Conservation (phyloP, 2,797 vertebrate genomes). For the Cottoperca gobio region DNA sequence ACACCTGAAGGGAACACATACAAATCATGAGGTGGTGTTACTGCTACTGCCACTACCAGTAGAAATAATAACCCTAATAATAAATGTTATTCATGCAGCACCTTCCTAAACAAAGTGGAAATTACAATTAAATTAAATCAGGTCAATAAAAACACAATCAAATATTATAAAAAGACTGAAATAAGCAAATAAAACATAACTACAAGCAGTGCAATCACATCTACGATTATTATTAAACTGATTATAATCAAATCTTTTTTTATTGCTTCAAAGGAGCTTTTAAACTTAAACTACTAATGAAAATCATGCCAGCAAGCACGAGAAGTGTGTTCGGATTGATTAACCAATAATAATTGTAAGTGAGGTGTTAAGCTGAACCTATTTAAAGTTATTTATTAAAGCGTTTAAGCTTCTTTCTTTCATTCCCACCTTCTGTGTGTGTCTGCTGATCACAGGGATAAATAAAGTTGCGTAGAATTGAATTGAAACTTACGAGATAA, state of each 20-base stretch:
- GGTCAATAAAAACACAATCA: neutral
- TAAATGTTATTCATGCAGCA: neutral
- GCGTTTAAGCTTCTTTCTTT: neutral
- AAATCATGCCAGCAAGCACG: too few relatives aligned
- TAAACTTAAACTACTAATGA: neutral
- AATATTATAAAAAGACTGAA: neutral
- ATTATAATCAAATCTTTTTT: neutral
- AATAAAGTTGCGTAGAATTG: neutral
- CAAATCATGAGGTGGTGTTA: neutral
- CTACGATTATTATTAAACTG: neutral
- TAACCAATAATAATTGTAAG: neutral
- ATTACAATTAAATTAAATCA: neutral
- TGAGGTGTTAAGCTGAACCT: neutral
- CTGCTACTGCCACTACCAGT: neutral
- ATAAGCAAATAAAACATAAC: neutral
- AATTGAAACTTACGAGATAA: slow-evolving; percentile 80
- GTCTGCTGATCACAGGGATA: neutral
- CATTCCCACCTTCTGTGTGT: neutral
- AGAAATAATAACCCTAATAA: neutral
- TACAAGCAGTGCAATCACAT: neutral
- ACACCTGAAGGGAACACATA: slow-evolving; percentile 75
- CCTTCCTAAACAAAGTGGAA: neutral
- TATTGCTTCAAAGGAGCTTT: neutral
- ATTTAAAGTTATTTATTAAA: neutral
- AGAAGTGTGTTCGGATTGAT: too few relatives aligned